Conservation (phyloP, 2,113 vertebrate genomes). For the Suncus etruscus region DNA sequence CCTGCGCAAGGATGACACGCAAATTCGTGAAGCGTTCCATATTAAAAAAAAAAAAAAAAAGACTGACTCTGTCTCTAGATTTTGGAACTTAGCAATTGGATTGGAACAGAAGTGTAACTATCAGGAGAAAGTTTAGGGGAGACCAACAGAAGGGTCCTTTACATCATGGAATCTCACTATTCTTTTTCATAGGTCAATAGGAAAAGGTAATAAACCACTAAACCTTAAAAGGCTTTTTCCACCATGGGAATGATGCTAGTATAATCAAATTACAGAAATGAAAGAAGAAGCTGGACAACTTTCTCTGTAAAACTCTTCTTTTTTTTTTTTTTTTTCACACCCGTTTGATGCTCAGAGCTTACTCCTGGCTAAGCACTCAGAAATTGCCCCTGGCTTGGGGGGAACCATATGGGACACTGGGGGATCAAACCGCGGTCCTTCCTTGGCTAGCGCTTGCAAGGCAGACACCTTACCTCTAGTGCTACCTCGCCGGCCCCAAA, state of each 20-base stretch:
- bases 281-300: slow-evolving; percentile 58
- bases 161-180: slow-evolving; percentile 51
- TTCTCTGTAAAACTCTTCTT: slow-evolving; percentile 60
- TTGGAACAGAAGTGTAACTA: slow-evolving; percentile 47
- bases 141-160: slow-evolving; percentile 50
- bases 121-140: neutral
- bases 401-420: too few relatives aligned
- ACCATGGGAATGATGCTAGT: neutral
- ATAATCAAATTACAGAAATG: slow-evolving; percentile 57
- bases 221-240: slow-evolving; percentile 41
- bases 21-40: too few relatives aligned
- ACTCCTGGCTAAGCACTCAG: too few relatives aligned
- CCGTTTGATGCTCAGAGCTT: too few relatives aligned
- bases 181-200: slow-evolving; percentile 41
- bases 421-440: too few relatives aligned
- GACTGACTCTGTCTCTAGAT: slow-evolving; percentile 2
- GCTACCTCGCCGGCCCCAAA: too few relatives aligned
- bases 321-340: too few relatives aligned
- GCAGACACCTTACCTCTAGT: too few relatives aligned
- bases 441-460: too few relatives aligned
- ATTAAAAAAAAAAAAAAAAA: neutral
- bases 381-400: too few relatives aligned
- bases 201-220: slow-evolving; percentile 57
- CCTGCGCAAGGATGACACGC: too few relatives aligned
- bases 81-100: neutral